These are phyloP conservation scores for Dallia pectoralis DNA, from an alignment of 2,797 vertebrate genomes.

Conservation along the genomic window DNA sequence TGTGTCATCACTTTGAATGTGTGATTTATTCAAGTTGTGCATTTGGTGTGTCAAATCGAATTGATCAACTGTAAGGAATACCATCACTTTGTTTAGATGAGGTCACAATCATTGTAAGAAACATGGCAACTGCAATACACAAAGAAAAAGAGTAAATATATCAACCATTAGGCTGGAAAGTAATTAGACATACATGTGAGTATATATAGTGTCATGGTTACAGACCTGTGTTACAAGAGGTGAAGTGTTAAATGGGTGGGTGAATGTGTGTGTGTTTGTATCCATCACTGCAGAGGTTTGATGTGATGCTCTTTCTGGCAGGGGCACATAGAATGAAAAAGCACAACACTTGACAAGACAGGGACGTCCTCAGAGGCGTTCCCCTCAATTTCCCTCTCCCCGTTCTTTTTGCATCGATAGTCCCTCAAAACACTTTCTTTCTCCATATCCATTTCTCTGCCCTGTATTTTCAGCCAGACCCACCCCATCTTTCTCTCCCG, in stretches of 20 bases:
- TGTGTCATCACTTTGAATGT: too few species aligned
- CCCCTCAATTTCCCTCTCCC: slow-evolving; percentile 35
- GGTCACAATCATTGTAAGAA: too few species aligned
- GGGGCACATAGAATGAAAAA: slow-evolving; percentile 46
- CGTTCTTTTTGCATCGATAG: slow-evolving; percentile 27
- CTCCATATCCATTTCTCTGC: background rate
- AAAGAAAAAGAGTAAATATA: too few species aligned
- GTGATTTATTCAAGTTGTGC: too few species aligned
- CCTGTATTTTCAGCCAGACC: slow-evolving; percentile 1
- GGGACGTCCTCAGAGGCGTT: slow-evolving; percentile 38
- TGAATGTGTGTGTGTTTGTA: slow-evolving; percentile 12
- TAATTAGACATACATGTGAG: too few species aligned
- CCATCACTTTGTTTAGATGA: too few species aligned
- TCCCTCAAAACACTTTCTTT: slow-evolving; percentile 2
- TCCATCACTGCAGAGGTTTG: slow-evolving; percentile 7
- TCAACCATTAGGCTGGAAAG: too few species aligned
- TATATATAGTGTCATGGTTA: slow-evolving; percentile 2
- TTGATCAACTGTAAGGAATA: too few species aligned
- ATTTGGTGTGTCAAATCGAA: too few species aligned
- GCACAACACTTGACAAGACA: slow-evolving; percentile 54
- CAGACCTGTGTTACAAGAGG: slow-evolving; percentile 34
- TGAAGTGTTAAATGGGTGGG: slow-evolving; percentile 26
- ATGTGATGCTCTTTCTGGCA: background rate
- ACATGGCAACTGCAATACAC: too few species aligned
- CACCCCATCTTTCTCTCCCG: slow-evolving; percentile 8